Conservation (phyloP, 1,140 invertebrate genomes). For the Pachyrhynchus sulphureomaculatus region DNA sequence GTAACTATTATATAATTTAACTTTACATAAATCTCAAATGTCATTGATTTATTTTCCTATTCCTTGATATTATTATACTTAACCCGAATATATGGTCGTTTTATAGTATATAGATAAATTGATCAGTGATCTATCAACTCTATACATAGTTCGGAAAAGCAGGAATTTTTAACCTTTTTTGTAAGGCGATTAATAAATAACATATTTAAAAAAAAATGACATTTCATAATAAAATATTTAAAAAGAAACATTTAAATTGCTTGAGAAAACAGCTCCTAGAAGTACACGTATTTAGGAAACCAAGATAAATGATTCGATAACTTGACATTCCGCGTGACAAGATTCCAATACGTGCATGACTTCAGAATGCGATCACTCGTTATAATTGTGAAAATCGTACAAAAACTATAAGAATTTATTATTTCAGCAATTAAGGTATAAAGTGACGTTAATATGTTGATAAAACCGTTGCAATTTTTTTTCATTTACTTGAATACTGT, state of each 20-base stretch:
- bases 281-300: slow-evolving; percentile 13
- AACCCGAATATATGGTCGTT: too few species aligned
- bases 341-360: slow-evolving; percentile 24
- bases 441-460: slow-evolving; percentile 20
- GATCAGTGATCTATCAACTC: too few species aligned
- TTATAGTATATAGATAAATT: too few species aligned
- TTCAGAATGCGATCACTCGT: slow-evolving; percentile 16
- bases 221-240: too few species aligned
- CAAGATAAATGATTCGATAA: slow-evolving; percentile 16
- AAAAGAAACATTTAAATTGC: slow-evolving; percentile 12
- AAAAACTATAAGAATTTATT: slow-evolving; percentile 24
- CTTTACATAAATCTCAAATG: too few species aligned
- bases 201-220: too few species aligned
- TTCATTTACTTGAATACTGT: background rate
- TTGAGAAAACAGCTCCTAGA: slow-evolving; percentile 11
- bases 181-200: too few species aligned
- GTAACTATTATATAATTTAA: too few species aligned
- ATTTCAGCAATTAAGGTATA: slow-evolving; percentile 28
- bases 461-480: slow-evolving; percentile 26
- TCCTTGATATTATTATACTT: too few species aligned
- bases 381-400: slow-evolving; percentile 13
- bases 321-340: slow-evolving; percentile 16
- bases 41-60: too few species aligned
- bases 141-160: too few species aligned
- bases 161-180: too few species aligned